Evolutionary conservation across 2,113 vertebrate genomes (phyloP), one percentile per base, ranked within the genome.

Genomic region (Nansenia antarctica): DNA sequence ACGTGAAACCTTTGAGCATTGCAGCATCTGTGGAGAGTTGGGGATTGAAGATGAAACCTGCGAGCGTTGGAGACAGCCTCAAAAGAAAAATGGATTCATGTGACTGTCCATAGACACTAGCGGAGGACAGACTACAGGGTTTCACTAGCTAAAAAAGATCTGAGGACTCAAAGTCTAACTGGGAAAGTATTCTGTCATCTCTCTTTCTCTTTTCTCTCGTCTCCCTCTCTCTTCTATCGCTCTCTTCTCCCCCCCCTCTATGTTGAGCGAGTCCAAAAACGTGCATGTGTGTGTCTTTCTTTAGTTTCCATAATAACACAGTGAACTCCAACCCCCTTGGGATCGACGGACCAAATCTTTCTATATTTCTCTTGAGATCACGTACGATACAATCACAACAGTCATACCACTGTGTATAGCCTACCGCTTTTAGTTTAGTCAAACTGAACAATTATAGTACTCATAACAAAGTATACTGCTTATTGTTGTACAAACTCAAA

Each of bases 401-500:
- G n/a, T n/a, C n/a, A n/a, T n/a, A n/a, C n/a, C n/a, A n/a, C n/a
- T n/a, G n/a, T n/a, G n/a, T n/a, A n/a, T n/a, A n/a, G n/a, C n/a
- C n/a, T n/a, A n/a, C n/a, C n/a, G n/a, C n/a, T n/a, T n/a, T n/a
- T n/a, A n/a, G n/a, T n/a, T n/a, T n/a, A n/a, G n/a, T n/a, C n/a
- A n/a, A n/a, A 49, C 45, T 49, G n/a, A 49, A 49, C 45, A 49
- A 49, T 49, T n/a, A 49, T 49, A 49, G 20, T 49, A 49, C 45
- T n/a, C n/a, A n/a, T n/a, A 20, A 22, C 20, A 49, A 15, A 49
- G 45, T 49, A 49, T 49, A 49, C 7, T 49, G 45, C 20, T 49
- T 49, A 49, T 15, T 9, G 18, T 49, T 20, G 45, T 20, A 20
- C 45, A 22, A 49, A 49, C 18, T 49, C n/a, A 22, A 15, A 49